Base-by-base conservation (phyloP, 2,888 invertebrate species). In the Pomacea canaliculata region DNA sequence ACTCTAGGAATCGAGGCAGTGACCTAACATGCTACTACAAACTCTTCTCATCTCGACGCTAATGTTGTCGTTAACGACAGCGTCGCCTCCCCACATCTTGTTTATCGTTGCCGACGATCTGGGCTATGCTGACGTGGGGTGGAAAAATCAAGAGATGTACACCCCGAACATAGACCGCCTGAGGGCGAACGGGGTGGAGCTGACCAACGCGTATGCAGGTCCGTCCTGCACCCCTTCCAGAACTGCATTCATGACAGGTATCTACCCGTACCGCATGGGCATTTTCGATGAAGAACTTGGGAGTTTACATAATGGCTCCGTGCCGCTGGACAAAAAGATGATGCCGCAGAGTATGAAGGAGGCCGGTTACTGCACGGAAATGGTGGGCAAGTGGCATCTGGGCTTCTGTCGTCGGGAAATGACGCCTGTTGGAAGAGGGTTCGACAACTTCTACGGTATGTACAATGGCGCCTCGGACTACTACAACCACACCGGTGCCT, bases 231-330 rank as follows among this genome's bases (percentile, higher is more conserved):
- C 92, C n/a, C 92, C 92, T 9, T 92, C 92, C 76, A 83, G 92
- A 73, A 91, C 92, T 9, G 92, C 92, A 4, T 86, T 92, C 77
- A 86, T 93, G 70, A 92, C 92, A 1, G 92, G 92, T 19, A 77
- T 83, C 1, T 85, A 84, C 71, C 85, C 84, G 10, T 78, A 83
- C 19, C 73, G 85, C 1, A 48, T 68, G 59, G 73, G 68, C 12
- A 12, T 73, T 7, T 68, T 68, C 67, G 8, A 68, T 67, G 56
- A 67, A 18, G 73, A 59, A n/a, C 37, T 73, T 56, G 19, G 12
- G 16, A 59, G 67, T n/a, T 13, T 68, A 23, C 23, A 23, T 23
- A 16, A 13, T 19, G 13, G 60, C 37, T 73, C 68, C 68, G 23
- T 73, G 68, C 73, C 68, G 12, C 7, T 56, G 9, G 46, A 37